A percentile compares a stretch with the other conserved stretches of the same genome.
Evolutionary conservation across 2,113 vertebrate species (phyloP).

Genomic region (Pleuronectes platessa): DNA sequence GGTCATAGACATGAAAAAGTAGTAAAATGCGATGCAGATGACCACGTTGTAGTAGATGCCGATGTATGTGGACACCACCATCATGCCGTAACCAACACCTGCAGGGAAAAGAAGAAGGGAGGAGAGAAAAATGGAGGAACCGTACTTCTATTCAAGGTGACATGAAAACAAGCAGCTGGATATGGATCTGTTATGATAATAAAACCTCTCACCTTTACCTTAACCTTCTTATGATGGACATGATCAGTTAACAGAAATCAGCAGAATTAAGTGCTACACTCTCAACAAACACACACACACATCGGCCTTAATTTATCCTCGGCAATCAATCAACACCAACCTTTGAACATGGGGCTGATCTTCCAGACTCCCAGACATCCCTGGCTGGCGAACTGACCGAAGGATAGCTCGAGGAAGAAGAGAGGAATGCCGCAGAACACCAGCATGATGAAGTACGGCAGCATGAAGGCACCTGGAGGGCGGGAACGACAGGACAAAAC

Average conservation of each 20-base stretch:
- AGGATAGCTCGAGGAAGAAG: slow-evolving; percentile 98
- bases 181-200: background rate
- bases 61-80: slow-evolving; percentile 98
- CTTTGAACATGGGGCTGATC: slow-evolving; percentile 99
- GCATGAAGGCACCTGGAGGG: slow-evolving; percentile 94
- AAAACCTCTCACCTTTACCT: no score
- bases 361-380: slow-evolving; percentile 98
- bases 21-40: slow-evolving; percentile 98
- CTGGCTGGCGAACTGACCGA: slow-evolving; percentile 96
- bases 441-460: slow-evolving; percentile 99
- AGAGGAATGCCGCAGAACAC: slow-evolving; percentile 97
- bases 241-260: no score
- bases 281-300: background rate
- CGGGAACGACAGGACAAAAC: background rate
- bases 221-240: no score
- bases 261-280: no score
- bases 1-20: slow-evolving; percentile 98
- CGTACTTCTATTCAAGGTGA: background rate
- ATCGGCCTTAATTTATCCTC: background rate
- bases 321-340: slow-evolving; percentile 76
- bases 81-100: slow-evolving; percentile 99
- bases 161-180: background rate
- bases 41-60: slow-evolving; percentile 99
- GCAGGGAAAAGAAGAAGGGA: background rate
- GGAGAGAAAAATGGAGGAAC: background rate